Percentiles rank a stretch among this genome's conserved stretches.
These are phyloP conservation scores for Nesidiocoris tenuis DNA, from an alignment of 2,888 invertebrate genomes.

Conservation along the genomic window DNA sequence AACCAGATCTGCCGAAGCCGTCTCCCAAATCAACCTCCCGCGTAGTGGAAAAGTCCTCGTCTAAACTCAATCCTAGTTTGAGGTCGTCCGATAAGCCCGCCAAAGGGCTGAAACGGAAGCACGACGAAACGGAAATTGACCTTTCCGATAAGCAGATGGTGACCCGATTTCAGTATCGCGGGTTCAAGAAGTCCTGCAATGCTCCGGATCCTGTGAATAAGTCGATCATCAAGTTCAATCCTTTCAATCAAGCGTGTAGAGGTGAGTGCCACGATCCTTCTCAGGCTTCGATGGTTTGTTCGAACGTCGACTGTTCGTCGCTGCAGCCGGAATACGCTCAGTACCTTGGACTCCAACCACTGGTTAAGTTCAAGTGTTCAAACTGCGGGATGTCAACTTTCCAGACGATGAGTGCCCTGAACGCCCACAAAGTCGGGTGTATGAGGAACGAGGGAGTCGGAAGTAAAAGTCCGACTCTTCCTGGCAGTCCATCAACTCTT, in stretches of 20 bases:
- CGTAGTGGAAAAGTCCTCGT: conserved; percentile 3
- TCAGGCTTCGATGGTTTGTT: conserved; percentile 1
- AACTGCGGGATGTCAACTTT: conserved; percentile 71
- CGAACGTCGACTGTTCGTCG: conserved; percentile 14
- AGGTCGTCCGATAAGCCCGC: conserved; percentile 7
- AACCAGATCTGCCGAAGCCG: conserved; percentile 23
- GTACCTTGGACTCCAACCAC: conserved; percentile 69
- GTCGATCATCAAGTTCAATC: conserved; percentile 42
- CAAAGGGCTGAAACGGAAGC: conserved; percentile 27
- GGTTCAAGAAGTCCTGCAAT: conserved; percentile 46
- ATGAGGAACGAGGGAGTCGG: conserved; percentile 49
- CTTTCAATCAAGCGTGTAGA: conserved; percentile 45
- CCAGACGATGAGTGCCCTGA: conserved; percentile 65
- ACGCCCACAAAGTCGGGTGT: conserved; percentile 69
- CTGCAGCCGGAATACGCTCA: conserved; percentile 64
- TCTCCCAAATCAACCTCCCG: not conserved
- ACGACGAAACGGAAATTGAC: conserved; percentile 14
- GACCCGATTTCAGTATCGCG: conserved; percentile 46
- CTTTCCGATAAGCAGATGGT: conserved; percentile 13
- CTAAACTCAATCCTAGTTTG: not conserved
- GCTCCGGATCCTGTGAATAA: conserved; percentile 22
- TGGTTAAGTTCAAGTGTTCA: conserved; percentile 71
- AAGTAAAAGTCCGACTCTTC: not conserved
- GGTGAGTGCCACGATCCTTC: conserved; percentile 9
- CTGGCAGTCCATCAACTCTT: conserved; percentile 38